phyloP scores from a whole-genome alignment of 2,797 vertebrate species.

The Poecilia picta region DNA sequence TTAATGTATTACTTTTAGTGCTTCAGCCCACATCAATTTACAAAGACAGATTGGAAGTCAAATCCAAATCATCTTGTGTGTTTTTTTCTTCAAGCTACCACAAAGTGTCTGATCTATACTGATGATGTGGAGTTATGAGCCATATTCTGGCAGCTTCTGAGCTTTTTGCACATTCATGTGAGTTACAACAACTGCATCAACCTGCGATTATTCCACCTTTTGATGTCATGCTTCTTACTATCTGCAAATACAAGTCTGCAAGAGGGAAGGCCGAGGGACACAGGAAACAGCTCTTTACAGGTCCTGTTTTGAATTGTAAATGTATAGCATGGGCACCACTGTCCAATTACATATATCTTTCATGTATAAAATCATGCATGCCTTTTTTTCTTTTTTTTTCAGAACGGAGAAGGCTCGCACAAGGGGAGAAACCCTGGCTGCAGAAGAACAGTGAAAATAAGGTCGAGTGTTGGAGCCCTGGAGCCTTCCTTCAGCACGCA shows the following conservation, averaged over 20 bases:
- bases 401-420: slow-evolving; percentile 74
- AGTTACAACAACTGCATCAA: slow-evolving; percentile 69
- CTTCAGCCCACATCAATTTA: slow-evolving; percentile 16
- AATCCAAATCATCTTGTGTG: background rate
- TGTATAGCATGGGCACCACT: slow-evolving; percentile 77
- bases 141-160: slow-evolving; percentile 22
- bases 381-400: slow-evolving; percentile 56
- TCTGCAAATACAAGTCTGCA: slow-evolving; percentile 73
- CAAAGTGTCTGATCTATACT: slow-evolving; percentile 30
- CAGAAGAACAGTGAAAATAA: slow-evolving; percentile 78
- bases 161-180: slow-evolving; percentile 48
- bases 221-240: slow-evolving; percentile 67
- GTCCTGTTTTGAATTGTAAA: slow-evolving; percentile 86
- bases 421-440: slow-evolving; percentile 79
- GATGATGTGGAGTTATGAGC: slow-evolving; percentile 40
- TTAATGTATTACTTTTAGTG: slow-evolving; percentile 2
- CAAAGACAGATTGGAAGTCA: slow-evolving; percentile 9
- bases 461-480: slow-evolving; percentile 76
- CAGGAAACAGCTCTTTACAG: slow-evolving; percentile 64
- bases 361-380: slow-evolving; percentile 87
- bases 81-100: slow-evolving; percentile 23
- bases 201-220: slow-evolving; percentile 66
- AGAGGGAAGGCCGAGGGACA: slow-evolving; percentile 54
- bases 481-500: slow-evolving; percentile 80
- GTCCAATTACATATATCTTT: slow-evolving; percentile 88